Evolutionary conservation across 2,888 invertebrate species (phyloP).

Genomic region (Andrena haemorrhoa): DNA sequence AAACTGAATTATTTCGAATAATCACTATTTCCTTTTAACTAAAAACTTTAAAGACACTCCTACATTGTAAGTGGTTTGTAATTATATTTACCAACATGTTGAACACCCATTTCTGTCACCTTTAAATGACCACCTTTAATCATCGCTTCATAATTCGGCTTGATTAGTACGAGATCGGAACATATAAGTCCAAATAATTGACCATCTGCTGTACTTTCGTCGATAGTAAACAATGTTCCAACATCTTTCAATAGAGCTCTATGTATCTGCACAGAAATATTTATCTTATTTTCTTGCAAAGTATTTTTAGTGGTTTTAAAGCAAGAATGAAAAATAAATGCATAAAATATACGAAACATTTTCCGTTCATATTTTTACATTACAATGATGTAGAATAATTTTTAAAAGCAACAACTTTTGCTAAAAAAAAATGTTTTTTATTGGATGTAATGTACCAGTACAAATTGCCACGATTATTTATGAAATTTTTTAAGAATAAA

Average conservation of each 20-base stretch:
- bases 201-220: slow-evolving; percentile 89
- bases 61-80: not conserved
- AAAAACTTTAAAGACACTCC: not conserved
- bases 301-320: not conserved
- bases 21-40: not conserved
- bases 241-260: slow-evolving; percentile 93
- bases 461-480: not conserved
- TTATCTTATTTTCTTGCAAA: slow-evolving; percentile 13
- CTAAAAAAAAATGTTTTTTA: not conserved
- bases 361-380: not conserved
- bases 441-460: not conserved
- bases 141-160: slow-evolving; percentile 96
- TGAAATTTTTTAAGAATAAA: too few species aligned
- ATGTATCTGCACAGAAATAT: slow-evolving; percentile 85
- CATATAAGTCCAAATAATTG: slow-evolving; percentile 92
- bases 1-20: not conserved
- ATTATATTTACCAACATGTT: slow-evolving; percentile 88
- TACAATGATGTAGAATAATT: not conserved
- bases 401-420: not conserved
- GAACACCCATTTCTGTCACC: slow-evolving; percentile 94
- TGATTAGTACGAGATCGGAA: slow-evolving; percentile 91
- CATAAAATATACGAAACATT: not conserved
- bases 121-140: slow-evolving; percentile 93
- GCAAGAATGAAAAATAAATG: not conserved
- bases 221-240: slow-evolving; percentile 91